These are phyloP conservation scores for Myrmecophaga tridactyla DNA, from an alignment of 2,113 vertebrate genomes.

Conservation along the genomic window DNA sequence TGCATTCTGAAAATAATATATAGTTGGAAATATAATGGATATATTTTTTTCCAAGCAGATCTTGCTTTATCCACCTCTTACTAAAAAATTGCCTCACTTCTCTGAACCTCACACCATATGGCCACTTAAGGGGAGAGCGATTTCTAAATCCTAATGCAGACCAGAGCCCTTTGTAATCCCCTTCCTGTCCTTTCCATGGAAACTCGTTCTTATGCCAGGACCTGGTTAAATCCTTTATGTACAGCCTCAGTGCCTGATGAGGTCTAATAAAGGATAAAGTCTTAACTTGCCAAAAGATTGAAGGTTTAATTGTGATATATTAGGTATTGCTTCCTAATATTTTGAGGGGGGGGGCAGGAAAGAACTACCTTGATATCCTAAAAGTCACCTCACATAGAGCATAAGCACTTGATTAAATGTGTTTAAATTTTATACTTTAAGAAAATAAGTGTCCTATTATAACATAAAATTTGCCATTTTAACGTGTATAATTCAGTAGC, in stretches of 20 bases:
- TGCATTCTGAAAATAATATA: not conserved
- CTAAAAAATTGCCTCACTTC: not conserved
- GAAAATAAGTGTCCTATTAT: too few species aligned
- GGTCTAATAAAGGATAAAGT: not conserved
- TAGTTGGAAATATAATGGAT: not conserved
- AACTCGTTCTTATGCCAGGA: not conserved
- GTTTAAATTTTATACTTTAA: too few species aligned
- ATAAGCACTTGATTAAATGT: not conserved
- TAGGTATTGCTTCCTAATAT: not conserved
- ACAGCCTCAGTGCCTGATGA: not conserved
- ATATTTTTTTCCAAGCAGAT: not conserved
- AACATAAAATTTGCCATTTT: too few species aligned
- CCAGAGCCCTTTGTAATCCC: not conserved
- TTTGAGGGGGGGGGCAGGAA: not conserved
- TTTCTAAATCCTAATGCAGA: not conserved
- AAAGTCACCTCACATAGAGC: not conserved
- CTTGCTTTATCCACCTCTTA: not conserved
- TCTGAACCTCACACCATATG: not conserved
- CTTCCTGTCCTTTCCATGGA: not conserved
- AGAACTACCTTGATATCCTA: not conserved
- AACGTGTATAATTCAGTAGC: too few species aligned
- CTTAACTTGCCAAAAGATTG: not conserved
- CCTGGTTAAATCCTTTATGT: not conserved
- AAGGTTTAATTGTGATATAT: not conserved
- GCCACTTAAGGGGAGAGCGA: not conserved